phyloP scores from a whole-genome alignment of 2,888 invertebrate species.

The Sinotaia quadrata region DNA sequence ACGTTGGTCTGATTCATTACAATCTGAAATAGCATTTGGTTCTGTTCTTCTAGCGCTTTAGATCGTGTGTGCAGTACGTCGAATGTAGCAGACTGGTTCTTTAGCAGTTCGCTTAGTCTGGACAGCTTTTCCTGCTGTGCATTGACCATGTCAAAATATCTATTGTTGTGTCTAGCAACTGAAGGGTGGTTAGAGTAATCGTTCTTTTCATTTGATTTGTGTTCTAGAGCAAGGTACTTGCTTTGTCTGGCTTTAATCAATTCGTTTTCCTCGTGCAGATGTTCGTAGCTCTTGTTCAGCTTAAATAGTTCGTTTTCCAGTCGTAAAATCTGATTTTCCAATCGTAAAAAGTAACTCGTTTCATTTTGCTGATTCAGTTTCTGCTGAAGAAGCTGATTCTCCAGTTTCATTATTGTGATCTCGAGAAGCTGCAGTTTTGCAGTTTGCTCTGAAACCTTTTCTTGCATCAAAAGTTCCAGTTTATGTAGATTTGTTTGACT shows the following conservation, averaged over 20 bases:
- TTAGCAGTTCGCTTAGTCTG: constrained; percentile 48
- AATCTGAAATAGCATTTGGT: constrained; percentile 53
- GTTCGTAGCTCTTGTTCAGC: constrained; percentile 55
- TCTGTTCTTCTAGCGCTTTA: constrained; percentile 55
- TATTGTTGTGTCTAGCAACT: constrained; percentile 37
- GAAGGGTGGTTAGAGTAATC: not conserved
- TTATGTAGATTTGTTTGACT: constrained; percentile 16
- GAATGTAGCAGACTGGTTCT: constrained; percentile 50
- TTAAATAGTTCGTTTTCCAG: constrained; percentile 63
- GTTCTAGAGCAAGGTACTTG: constrained; percentile 49
- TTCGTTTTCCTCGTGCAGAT: constrained; percentile 53
- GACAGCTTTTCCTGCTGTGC: constrained; percentile 53
- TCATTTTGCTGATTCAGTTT: constrained; percentile 56
- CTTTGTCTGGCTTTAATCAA: constrained; percentile 46
- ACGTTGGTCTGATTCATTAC: constrained; percentile 59
- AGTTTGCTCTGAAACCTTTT: constrained; percentile 45
- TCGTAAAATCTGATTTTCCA: constrained; percentile 63
- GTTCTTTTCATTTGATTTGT: constrained; percentile 13
- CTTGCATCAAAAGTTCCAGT: constrained; percentile 34
- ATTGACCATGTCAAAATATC: constrained; percentile 45
- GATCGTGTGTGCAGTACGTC: constrained; percentile 38
- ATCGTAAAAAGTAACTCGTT: constrained; percentile 45
- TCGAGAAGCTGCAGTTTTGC: constrained; percentile 59
- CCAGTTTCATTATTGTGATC: constrained; percentile 59
- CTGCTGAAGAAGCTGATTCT: constrained; percentile 60